Conservation (phyloP, 2,113 vertebrate species). For the Gorilla gorilla region DNA sequence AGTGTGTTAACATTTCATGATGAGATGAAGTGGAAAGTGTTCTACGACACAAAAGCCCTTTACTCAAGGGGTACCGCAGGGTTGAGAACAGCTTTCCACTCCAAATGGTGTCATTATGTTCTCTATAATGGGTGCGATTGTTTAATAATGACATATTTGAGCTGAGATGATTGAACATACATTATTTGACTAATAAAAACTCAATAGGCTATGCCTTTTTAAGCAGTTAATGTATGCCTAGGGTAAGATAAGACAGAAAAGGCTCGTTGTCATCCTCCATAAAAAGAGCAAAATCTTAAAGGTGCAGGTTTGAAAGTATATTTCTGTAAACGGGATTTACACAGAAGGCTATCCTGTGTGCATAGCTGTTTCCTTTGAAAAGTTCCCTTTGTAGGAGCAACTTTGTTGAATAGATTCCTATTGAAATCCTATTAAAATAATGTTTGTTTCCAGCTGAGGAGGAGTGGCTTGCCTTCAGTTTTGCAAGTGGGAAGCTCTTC, state of each 20-base stretch:
- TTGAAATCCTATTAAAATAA: background rate
- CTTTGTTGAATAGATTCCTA: background rate
- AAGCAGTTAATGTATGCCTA: slow-evolving; percentile 2
- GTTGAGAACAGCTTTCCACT: slow-evolving; percentile 40
- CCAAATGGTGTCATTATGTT: slow-evolving; percentile 33
- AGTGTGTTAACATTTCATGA: slow-evolving; percentile 39
- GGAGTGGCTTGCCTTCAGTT: background rate
- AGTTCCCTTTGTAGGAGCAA: background rate
- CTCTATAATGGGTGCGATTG: slow-evolving; percentile 53
- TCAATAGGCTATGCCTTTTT: background rate
- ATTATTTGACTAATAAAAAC: slow-evolving; percentile 52
- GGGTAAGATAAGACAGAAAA: background rate
- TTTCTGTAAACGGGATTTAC: background rate
- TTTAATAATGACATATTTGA: slow-evolving; percentile 44
- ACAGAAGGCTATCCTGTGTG: background rate
- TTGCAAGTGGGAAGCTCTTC: background rate
- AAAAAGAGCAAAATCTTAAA: slow-evolving; percentile 16
- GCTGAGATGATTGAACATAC: slow-evolving; percentile 37
- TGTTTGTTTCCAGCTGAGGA: background rate
- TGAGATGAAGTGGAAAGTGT: slow-evolving; percentile 41
- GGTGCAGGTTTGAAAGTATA: background rate
- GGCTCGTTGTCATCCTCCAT: background rate
- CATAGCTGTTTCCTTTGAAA: background rate
- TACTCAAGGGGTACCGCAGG: background rate
- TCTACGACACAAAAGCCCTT: slow-evolving; percentile 50